Evolutionary conservation across 2,888 invertebrate genomes (phyloP), one percentile per base, ranked within the genome.

Genomic region (Pammene fasciana): DNA sequence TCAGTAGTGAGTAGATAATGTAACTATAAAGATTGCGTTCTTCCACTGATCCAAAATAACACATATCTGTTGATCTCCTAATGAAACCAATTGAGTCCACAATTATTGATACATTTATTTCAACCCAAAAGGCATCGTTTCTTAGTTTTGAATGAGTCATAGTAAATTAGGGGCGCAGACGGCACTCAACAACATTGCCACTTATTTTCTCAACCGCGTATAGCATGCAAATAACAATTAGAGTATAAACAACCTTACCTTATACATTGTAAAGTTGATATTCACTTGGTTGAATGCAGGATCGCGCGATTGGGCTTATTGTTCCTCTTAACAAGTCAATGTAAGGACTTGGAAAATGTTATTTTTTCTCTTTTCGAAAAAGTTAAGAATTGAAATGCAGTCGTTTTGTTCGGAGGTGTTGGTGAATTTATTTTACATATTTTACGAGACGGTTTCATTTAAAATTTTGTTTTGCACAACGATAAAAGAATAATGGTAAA

Each of bases 311-410:
- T 84, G 82, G 73, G 70, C 77, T 83, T 81, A 85, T 86, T 87
- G 85, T 79, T 80, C 78, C 82, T 81, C 81, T 82, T 84, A 75
- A 79, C 84, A 83, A 84, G 81, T 82, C 82, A 84, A 84, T 46
- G 56, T 38, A 55, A 10, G 36, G 56, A 59, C 34, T 68, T 54
- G 50, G n/a, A 45, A 68, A 67, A 64, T 38, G 10, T 34, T 34
- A 26, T 48, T 34, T 46, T 67, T 60, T 67, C 54, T 45, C 45
- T 46, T 18, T 45, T 65, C 2, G 50, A 62, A 65, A 43, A 68
- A 68, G 68, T 68, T 68, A 57, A 50, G 56, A 65, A 65, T 68
- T 57, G 64, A 52, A 59, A 64, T 65, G 57, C 38, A 43, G 7
- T 45, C 43, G 34, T 54, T 59, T 14, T 52, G 56, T 43, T 43